Base-by-base conservation (phyloP, 1,140 invertebrate genomes). In the Drosophila guanche region DNA sequence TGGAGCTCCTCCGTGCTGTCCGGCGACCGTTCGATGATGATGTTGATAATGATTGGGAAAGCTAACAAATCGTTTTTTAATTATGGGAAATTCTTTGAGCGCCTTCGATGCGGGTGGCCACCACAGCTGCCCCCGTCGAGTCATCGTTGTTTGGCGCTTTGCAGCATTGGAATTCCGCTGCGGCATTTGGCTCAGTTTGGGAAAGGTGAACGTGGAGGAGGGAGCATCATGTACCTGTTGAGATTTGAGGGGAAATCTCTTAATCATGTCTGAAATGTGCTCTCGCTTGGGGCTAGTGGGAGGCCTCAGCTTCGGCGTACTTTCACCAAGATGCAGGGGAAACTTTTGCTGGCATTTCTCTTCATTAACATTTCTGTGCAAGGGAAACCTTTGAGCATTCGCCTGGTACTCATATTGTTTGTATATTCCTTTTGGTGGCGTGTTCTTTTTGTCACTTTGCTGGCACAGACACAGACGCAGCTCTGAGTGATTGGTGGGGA, bases 51-150 rank as follows among this genome's bases (percentile, higher is more conserved):
- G 71, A 86, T 88, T 60, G 68, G 70, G 59, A 75, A 83, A 83
- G 58, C 62, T 69, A 66, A 86, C 66, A 79, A 86, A 86, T 89
- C 55, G 79, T 54, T 89, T 88, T 86, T 86, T 88, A 86, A 89
- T 83, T 83, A 76, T 72, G 52, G 83, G 83, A 88, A 83, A 86
- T 84, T 72, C 56, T 41, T 71, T 48, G 20, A 46, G 5, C 46
- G 29, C 23, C 71, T 51, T 40, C n/a, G 33, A 29, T 0, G 16
- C 7, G 29, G 16, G 23, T 41, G 51, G 51, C 67, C 42, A 47
- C 16, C 50, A 42, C 61, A 33, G n/a, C 20, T 29, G 66, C 7
- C 25, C 46, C 33, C 66, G 51, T 14, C 66, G 53, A 52, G 66
- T 69, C 66, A 69, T 69, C 33, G 33, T 1, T 8, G 68, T 20